Percentiles rank a stretch among this genome's conserved stretches.
These are phyloP conservation scores for Beroe forskalii DNA, from an alignment of 37 sponge, comb jelly and placozoan genomes.

Conservation along the genomic window DNA sequence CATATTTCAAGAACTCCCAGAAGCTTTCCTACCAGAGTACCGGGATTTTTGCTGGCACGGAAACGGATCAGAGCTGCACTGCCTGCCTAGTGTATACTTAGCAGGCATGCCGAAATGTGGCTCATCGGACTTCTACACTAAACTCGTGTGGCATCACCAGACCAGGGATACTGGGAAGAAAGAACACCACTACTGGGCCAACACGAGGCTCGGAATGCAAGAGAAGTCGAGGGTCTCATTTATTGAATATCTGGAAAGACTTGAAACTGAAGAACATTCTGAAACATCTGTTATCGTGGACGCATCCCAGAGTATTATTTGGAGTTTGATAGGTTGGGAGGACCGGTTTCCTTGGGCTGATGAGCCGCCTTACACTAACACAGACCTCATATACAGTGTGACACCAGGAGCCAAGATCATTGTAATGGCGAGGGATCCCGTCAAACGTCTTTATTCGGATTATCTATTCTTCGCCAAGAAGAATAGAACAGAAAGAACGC, in stretches of 20 bases:
- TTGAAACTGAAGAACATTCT: too few relatives aligned
- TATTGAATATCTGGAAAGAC: too few relatives aligned
- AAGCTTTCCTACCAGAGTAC: not conserved
- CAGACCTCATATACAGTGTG: too few relatives aligned
- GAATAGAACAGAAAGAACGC: not conserved
- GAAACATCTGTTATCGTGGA: not conserved
- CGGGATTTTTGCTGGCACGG: not conserved
- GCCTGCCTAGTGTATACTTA: constrained; percentile 13
- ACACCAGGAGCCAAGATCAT: constrained; percentile 16
- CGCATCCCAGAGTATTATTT: not conserved
- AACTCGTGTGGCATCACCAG: constrained; percentile 10
- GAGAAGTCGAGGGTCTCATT: too few relatives aligned
- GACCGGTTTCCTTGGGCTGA: not conserved
- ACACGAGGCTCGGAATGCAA: not conserved
- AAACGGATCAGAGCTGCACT: not conserved
- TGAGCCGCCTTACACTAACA: not conserved
- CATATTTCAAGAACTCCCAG: not conserved
- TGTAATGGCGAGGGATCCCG: not conserved
- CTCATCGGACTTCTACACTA: not conserved
- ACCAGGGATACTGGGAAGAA: not conserved
- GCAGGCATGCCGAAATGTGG: constrained; percentile 26
- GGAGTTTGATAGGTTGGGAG: not conserved
- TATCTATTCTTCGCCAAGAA: not conserved
- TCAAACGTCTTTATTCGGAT: too few relatives aligned
- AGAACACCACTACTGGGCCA: constrained; percentile 40